phyloP scores from a whole-genome alignment of 2,797 vertebrate genomes.

The Cyprinella venusta region DNA sequence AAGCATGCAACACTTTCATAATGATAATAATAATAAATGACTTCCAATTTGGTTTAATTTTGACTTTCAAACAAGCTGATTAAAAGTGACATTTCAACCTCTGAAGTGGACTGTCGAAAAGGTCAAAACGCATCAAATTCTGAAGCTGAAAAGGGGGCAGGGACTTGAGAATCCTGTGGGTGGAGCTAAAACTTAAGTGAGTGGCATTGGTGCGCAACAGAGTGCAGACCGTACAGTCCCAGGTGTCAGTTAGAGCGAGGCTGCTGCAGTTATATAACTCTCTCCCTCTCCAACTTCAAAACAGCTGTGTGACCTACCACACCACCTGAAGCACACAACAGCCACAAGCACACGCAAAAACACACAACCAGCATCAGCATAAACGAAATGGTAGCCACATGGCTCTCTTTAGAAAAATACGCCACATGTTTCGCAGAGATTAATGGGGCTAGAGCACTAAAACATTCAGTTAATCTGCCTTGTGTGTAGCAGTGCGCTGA shows the following conservation, averaged over 20 bases:
- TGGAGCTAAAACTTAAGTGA: conserved; percentile 33
- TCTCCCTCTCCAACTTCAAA: conserved; percentile 47
- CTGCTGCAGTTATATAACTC: conserved; percentile 60
- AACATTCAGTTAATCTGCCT: conserved; percentile 71
- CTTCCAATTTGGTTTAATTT: not conserved
- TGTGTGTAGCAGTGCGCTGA: conserved; percentile 66
- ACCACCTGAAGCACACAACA: conserved; percentile 61
- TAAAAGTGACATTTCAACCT: not conserved
- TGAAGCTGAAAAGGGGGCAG: conserved; percentile 28
- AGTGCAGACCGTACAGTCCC: conserved; percentile 56
- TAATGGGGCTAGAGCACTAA: conserved; percentile 50
- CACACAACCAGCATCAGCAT: conserved; percentile 38
- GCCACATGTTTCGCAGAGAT: conserved; percentile 43
- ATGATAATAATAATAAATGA: not conserved
- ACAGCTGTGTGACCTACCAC: conserved; percentile 56
- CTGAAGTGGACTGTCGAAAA: conserved; percentile 18
- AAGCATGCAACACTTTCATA: not conserved
- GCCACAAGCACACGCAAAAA: conserved; percentile 33
- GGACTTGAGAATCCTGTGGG: not conserved
- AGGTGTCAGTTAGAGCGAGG: conserved; percentile 50
- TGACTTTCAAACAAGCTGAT: not conserved
- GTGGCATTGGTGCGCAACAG: conserved; percentile 39
- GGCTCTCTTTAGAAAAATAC: conserved; percentile 23
- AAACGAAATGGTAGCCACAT: conserved; percentile 41
- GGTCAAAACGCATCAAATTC: conserved; percentile 21